Percentiles rank a stretch among this genome's conserved stretches.
Evolutionary conservation across 2,113 vertebrate genomes (phyloP).

Genomic region (Nicator chloris): DNA sequence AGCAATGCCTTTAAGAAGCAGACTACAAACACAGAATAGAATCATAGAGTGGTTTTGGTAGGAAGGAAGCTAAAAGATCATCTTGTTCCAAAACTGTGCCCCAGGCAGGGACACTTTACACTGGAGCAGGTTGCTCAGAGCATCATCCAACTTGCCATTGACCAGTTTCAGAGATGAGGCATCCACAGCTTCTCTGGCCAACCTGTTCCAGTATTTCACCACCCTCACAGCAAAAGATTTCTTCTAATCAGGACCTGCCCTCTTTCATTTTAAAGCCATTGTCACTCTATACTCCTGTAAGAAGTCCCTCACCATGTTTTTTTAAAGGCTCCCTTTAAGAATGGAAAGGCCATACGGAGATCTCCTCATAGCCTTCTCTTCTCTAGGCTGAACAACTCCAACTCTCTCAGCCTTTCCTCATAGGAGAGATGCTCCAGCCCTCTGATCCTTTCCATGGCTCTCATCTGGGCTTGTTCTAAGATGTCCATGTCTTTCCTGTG

Average conservation of each 20-base stretch:
- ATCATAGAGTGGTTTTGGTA: not conserved
- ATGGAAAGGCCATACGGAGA: not conserved
- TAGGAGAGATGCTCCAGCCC: not conserved
- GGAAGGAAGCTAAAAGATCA: not conserved
- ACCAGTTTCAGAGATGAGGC: not conserved
- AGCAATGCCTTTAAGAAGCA: not conserved
- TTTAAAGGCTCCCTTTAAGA: not conserved
- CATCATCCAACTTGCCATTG: not conserved
- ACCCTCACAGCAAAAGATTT: not conserved
- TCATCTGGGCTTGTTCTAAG: accelerated
- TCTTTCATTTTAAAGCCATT: not conserved
- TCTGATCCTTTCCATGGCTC: not conserved
- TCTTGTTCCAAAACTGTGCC: not conserved
- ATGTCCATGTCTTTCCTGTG: not conserved
- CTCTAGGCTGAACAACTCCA: not conserved
- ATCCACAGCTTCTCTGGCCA: not conserved
- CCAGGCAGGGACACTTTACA: not conserved
- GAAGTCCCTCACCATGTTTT: not conserved
- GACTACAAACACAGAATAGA: not conserved
- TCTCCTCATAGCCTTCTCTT: not conserved
- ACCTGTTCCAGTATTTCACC: not conserved
- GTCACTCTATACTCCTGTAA: not conserved
- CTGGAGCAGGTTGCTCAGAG: not conserved
- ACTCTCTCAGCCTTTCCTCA: not conserved
- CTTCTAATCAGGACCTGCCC: not conserved